Evolutionary conservation across 2,797 vertebrate species (phyloP).

Genomic region (Hapalemur alaotrensis): DNA sequence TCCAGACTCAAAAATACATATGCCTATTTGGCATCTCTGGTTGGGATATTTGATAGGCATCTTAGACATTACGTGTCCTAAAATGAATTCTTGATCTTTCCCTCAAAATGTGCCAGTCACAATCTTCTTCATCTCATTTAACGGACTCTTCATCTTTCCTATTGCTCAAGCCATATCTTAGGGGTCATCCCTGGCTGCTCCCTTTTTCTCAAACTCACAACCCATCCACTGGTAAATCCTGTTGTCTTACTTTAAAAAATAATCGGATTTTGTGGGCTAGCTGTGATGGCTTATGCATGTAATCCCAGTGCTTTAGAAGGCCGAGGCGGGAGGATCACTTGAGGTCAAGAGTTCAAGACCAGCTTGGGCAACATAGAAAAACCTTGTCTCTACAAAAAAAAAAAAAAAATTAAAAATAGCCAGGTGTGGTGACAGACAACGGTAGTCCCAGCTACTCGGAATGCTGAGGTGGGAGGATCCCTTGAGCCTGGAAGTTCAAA

Average conservation of each 20-base stretch:
- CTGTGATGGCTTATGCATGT: background rate
- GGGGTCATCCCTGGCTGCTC: background rate
- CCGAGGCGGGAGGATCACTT: background rate
- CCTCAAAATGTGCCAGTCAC: background rate
- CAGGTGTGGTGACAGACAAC: background rate
- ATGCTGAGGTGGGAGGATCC: background rate
- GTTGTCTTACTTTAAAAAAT: background rate
- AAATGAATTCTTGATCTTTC: background rate
- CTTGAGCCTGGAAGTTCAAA: background rate
- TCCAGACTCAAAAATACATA: background rate
- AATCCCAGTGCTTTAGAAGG: background rate
- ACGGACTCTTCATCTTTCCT: background rate
- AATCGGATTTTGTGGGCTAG: background rate
- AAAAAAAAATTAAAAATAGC: background rate
- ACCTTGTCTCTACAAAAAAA: background rate
- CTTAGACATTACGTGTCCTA: background rate
- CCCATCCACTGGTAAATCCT: background rate
- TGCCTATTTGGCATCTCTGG: background rate
- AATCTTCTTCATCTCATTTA: background rate
- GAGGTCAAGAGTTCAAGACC: background rate
- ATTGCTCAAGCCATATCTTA: background rate
- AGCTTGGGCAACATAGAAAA: background rate
- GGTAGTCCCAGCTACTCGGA: background rate
- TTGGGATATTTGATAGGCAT: background rate
- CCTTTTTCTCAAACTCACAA: background rate